Percentiles rank a stretch among this genome's conserved stretches.
Conservation (phyloP, 2,113 vertebrate genomes). For the Cynocephalus volans region DNA sequence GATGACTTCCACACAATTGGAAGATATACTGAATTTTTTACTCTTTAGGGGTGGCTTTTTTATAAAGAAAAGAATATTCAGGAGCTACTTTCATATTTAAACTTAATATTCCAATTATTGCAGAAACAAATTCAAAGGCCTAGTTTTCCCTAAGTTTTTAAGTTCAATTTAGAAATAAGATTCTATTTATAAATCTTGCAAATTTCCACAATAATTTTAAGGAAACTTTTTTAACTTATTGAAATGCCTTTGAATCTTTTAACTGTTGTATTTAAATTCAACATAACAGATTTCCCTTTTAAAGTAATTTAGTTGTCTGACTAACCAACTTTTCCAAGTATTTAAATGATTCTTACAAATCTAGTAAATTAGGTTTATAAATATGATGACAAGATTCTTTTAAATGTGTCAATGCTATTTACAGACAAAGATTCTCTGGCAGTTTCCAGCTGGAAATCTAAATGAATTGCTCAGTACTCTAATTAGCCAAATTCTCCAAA, state of each 20-base stretch:
- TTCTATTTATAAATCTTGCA: slow-evolving; percentile 29
- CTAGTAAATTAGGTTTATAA: slow-evolving; percentile 25
- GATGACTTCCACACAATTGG: neutral
- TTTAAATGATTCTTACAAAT: slow-evolving; percentile 23
- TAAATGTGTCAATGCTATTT: neutral
- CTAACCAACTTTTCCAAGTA: neutral
- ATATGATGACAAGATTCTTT: neutral
- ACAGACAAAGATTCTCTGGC: neutral
- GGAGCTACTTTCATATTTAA: neutral
- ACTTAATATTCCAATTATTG: neutral
- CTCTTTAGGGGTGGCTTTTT: neutral
- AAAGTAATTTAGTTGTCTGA: neutral
- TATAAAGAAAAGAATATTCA: neutral
- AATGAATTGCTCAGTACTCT: neutral
- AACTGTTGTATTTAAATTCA: slow-evolving; percentile 26
- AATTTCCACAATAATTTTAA: neutral
- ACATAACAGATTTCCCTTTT: neutral
- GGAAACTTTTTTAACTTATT: neutral
- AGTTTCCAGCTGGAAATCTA: slow-evolving; percentile 14
- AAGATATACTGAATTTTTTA: neutral
- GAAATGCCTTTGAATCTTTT: slow-evolving; percentile 38
- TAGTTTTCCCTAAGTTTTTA: neutral
- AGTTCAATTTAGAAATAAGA: slow-evolving; percentile 45
- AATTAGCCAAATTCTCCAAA: neutral
- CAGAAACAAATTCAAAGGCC: neutral